Conservation (phyloP, 2,888 invertebrate species). For the Eulithis prunata region DNA sequence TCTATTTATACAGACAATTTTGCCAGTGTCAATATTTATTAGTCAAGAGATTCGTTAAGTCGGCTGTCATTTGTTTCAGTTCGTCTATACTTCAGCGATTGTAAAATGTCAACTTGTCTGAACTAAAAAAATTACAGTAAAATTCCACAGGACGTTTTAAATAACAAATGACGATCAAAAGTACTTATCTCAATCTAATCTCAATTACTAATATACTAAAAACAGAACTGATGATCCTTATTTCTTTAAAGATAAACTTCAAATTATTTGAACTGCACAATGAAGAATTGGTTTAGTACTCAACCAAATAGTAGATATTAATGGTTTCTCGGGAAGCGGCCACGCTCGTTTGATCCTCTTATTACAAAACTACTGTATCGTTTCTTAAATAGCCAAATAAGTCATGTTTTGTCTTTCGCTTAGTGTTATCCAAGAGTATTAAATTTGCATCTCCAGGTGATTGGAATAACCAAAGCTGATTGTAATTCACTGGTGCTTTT, state of each 20-base stretch:
- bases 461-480: no score
- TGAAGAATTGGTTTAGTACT: slow-evolving; percentile 27
- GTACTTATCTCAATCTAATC: not conserved
- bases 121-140: no score
- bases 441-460: no score
- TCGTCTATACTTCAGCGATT: no score
- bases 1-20: no score
- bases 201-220: slow-evolving; percentile 12
- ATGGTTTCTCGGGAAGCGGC: slow-evolving; percentile 41
- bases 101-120: no score
- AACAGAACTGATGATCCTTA: not conserved
- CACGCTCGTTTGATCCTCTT: slow-evolving; percentile 35
- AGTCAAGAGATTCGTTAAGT: no score
- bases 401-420: not conserved
- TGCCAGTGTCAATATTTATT: no score
- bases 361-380: slow-evolving; percentile 28
- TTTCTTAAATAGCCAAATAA: not conserved
- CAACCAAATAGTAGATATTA: slow-evolving; percentile 34
- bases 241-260: slow-evolving; percentile 7
- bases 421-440: no score
- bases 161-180: not conserved
- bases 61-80: no score
- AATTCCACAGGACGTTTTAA: not conserved
- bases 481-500: no score
- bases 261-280: slow-evolving; percentile 1